Percentiles rank a stretch among this genome's conserved stretches.
Conservation (phyloP, 2,797 vertebrate species). For the Diplodus puntazzo region DNA sequence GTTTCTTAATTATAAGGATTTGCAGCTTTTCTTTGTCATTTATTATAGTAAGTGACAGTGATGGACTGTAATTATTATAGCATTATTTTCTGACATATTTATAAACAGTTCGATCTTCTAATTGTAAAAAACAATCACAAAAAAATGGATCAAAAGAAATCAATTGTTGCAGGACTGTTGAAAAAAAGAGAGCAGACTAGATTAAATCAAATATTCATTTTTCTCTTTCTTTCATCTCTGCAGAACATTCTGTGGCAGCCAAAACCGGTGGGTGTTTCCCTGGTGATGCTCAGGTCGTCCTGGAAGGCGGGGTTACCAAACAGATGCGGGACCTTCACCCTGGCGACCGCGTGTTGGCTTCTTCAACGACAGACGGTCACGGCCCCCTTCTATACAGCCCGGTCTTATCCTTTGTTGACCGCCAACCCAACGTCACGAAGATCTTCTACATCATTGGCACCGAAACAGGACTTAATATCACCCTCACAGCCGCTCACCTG, state of each 20-base stretch:
- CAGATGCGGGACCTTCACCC: conserved; percentile 88
- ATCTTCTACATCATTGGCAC: conserved; percentile 91
- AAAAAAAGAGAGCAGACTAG: not conserved
- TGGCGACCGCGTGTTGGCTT: conserved; percentile 91
- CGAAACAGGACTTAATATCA: conserved; percentile 84
- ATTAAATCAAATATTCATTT: conserved; percentile 7
- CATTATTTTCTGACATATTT: no score
- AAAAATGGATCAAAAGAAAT: no score
- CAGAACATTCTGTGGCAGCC: conserved; percentile 98
- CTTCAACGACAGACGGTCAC: conserved; percentile 83
- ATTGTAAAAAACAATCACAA: no score
- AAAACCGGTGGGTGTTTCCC: conserved; percentile 98
- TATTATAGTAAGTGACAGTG: no score
- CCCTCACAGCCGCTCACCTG: conserved; percentile 93
- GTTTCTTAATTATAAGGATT: no score
- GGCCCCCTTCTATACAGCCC: conserved; percentile 91
- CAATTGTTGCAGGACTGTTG: no score
- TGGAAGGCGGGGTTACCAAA: conserved; percentile 87
- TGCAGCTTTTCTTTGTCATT: no score
- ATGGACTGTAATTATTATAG: no score
- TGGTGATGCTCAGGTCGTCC: conserved; percentile 85
- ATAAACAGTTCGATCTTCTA: no score
- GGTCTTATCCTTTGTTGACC: conserved; percentile 93
- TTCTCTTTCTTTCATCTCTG: conserved; percentile 33
- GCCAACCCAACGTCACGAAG: conserved; percentile 81